phyloP scores from a whole-genome alignment of 2,888 invertebrate genomes.

The Caenorhabditis sp. region DNA sequence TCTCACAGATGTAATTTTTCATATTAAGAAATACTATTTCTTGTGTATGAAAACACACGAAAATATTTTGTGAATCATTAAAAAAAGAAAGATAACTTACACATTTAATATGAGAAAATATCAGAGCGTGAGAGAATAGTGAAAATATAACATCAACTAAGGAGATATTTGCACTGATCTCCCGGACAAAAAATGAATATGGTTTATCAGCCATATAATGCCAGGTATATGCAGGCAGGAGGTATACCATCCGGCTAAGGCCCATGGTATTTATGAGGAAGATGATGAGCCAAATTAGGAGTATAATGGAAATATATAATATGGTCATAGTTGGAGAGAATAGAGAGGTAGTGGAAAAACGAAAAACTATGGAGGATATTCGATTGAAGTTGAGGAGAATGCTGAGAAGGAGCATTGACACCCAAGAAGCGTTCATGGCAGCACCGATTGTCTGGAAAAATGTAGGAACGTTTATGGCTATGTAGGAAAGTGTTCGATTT shows the following conservation, averaged over 20 bases:
- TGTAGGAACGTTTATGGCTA: no score
- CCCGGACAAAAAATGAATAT: conserved; percentile 15
- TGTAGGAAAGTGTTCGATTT: no score
- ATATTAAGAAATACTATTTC: no score
- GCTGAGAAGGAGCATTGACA: conserved; percentile 42
- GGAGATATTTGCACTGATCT: conserved; percentile 38
- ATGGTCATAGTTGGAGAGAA: conserved; percentile 27
- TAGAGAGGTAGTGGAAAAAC: conserved; percentile 22
- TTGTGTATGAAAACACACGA: no score
- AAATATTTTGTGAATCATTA: no score
- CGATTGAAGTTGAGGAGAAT: conserved; percentile 47
- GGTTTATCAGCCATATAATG: conserved; percentile 39
- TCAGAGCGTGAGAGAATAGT: conserved; percentile 32
- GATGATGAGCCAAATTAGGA: conserved; percentile 30
- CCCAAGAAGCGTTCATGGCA: conserved; percentile 48
- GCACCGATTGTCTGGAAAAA: conserved; percentile 45
- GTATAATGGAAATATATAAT: conserved; percentile 30
- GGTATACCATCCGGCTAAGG: conserved; percentile 43
- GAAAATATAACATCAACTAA: conserved; percentile 40
- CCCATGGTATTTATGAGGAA: conserved; percentile 31
- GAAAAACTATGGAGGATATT: conserved; percentile 43
- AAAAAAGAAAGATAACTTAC: no score
- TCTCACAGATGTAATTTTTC: no score
- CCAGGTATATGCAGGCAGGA: conserved; percentile 48
- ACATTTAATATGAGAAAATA: conserved; percentile 42